These are phyloP conservation scores for Rotaria magnacalcarata DNA, from an alignment of 2,888 invertebrate genomes.

Conservation along the genomic window DNA sequence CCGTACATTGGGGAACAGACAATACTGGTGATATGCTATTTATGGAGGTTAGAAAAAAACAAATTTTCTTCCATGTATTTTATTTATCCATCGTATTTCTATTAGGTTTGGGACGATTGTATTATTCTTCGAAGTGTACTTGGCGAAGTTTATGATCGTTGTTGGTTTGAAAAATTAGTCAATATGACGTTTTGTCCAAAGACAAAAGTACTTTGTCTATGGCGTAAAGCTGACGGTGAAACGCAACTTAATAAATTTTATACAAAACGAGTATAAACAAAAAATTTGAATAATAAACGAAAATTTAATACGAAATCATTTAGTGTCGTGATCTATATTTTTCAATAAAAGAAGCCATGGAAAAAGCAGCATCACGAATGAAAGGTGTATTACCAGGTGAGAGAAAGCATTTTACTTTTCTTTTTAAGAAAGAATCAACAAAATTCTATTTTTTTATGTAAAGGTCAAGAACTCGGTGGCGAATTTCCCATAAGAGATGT, in stretches of 20 bases:
- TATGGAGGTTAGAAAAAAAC: constrained; percentile 61
- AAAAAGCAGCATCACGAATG: constrained; percentile 70
- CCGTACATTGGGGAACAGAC: constrained; percentile 91
- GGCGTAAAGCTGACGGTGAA: constrained; percentile 75
- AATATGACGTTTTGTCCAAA: constrained; percentile 99
- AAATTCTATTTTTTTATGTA: neutral
- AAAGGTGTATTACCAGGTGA: constrained; percentile 57
- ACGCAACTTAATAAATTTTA: constrained; percentile 80
- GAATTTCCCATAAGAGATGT: constrained; percentile 98
- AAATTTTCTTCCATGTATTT: neutral
- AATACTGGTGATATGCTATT: constrained; percentile 71
- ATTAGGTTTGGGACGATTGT: constrained; percentile 84
- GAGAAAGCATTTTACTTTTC: neutral
- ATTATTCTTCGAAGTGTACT: constrained; percentile 65
- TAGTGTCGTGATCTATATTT: constrained; percentile 97
- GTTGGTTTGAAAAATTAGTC: constrained; percentile 98
- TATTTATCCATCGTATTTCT: neutral
- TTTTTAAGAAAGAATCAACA: neutral
- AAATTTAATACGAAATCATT: constrained; percentile 48
- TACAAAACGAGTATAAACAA: constrained; percentile 78
- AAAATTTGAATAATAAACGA: neutral
- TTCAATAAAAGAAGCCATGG: constrained; percentile 98
- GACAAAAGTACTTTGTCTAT: constrained; percentile 89
- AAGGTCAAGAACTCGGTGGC: constrained; percentile 65
- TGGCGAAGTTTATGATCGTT: constrained; percentile 66